These are phyloP conservation scores for Deilephila porcellus DNA, from an alignment of 2,888 invertebrate species.

Conservation along the genomic window DNA sequence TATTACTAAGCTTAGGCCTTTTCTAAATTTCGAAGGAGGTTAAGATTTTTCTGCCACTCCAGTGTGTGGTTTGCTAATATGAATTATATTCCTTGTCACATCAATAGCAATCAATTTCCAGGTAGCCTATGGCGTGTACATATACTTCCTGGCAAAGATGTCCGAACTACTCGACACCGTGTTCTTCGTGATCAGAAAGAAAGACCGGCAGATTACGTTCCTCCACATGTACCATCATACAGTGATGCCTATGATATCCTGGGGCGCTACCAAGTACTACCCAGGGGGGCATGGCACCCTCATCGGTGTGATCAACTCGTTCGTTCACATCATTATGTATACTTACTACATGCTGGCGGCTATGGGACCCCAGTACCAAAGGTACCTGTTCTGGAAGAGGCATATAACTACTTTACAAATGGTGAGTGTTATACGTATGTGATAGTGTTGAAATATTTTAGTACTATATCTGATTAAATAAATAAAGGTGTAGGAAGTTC, in stretches of 20 bases:
- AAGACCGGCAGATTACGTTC: slow-evolving; percentile 94
- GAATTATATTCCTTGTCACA: neutral
- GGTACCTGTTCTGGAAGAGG: slow-evolving; percentile 97
- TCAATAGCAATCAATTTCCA: slow-evolving; percentile 55
- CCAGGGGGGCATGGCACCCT: slow-evolving; percentile 96
- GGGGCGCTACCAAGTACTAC: slow-evolving; percentile 96
- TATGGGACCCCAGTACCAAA: slow-evolving; percentile 93
- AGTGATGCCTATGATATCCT: slow-evolving; percentile 96
- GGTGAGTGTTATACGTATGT: slow-evolving; percentile 42
- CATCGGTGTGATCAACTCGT: slow-evolving; percentile 95
- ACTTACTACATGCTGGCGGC: slow-evolving; percentile 95
- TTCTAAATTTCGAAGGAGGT: no score
- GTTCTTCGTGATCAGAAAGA: slow-evolving; percentile 97
- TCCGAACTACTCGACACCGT: slow-evolving; percentile 96
- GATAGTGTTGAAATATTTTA: no score
- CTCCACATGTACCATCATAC: slow-evolving; percentile 97
- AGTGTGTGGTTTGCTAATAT: no score
- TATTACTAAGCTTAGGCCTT: no score
- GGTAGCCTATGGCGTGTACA: slow-evolving; percentile 90
- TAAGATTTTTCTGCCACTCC: no score
- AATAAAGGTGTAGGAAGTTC: no score
- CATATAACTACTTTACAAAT: slow-evolving; percentile 91
- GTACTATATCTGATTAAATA: no score
- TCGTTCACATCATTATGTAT: slow-evolving; percentile 98
- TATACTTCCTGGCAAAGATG: slow-evolving; percentile 95